Percentiles rank a stretch among this genome's conserved stretches.
Conservation (phyloP, 2,113 vertebrate species). For the Laticauda laticaudata region DNA sequence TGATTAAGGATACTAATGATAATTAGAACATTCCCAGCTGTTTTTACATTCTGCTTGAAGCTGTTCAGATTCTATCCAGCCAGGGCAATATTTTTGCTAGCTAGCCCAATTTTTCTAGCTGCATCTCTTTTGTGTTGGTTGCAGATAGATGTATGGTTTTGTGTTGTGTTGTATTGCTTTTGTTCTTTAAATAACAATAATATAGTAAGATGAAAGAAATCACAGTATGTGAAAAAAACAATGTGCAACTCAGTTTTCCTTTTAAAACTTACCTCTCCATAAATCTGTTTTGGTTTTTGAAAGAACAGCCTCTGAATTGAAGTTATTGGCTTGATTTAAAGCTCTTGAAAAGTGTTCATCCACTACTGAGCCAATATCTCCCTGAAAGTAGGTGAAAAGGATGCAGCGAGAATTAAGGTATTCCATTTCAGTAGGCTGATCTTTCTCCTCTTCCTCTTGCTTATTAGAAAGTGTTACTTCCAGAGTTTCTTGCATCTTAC, state of each 20-base stretch:
- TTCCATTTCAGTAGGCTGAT: conserved; percentile 91
- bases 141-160: background rate
- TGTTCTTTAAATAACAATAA: background rate
- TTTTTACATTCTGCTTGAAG: background rate
- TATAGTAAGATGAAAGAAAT: background rate
- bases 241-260: conserved; percentile 29
- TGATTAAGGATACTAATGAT: background rate
- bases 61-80: background rate
- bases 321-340: conserved; percentile 87
- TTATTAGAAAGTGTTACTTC: conserved; percentile 78
- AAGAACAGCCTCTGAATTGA: conserved; percentile 77
- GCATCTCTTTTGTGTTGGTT: background rate
- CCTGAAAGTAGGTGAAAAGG: conserved; percentile 98
- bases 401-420: conserved; percentile 97
- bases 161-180: background rate
- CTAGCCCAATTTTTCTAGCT: background rate
- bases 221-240: background rate
- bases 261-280: conserved; percentile 86
- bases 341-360: conserved; percentile 97
- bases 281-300: conserved; percentile 80
- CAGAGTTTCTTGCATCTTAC: conserved; percentile 93
- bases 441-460: conserved; percentile 80
- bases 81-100: background rate
- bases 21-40: background rate
- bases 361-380: conserved; percentile 93